These are phyloP conservation scores for Clunio marinus DNA, from an alignment of 2,888 invertebrate genomes.

Conservation along the genomic window DNA sequence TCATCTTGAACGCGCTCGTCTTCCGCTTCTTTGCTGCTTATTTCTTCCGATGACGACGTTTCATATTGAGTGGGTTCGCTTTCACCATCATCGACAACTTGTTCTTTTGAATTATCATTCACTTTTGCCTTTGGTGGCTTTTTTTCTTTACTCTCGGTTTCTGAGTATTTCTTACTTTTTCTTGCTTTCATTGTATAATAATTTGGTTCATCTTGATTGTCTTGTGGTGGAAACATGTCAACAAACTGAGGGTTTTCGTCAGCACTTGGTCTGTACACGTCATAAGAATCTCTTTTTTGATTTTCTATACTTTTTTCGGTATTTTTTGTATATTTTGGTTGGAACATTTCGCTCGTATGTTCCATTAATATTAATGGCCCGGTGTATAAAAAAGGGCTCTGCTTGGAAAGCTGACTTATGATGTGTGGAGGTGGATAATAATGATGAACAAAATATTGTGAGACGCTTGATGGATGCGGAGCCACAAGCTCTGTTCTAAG, in stretches of 20 bases:
- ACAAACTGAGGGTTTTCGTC: constrained; percentile 9
- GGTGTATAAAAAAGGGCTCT: not conserved
- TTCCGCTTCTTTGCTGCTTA: not conserved
- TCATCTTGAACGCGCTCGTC: not conserved
- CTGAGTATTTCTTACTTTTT: constrained; percentile 48
- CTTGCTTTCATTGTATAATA: constrained; percentile 48
- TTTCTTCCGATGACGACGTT: not conserved
- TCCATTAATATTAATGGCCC: not conserved
- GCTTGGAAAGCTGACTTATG: too few species aligned
- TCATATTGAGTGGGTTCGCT: too few species aligned
- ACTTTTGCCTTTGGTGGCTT: not conserved
- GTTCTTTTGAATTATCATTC: not conserved
- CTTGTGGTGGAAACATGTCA: constrained; percentile 27
- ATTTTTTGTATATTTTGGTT: not conserved
- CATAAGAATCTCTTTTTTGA: constrained; percentile 14
- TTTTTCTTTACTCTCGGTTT: constrained; percentile 46
- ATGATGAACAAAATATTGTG: too few species aligned
- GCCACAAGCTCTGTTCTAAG: constrained; percentile 6
- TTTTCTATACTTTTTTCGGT: not conserved
- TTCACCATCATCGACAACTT: not conserved
- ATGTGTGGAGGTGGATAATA: constrained; percentile 10
- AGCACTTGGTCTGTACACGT: not conserved
- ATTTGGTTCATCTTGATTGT: constrained; percentile 43
- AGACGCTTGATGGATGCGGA: not conserved
- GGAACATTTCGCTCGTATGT: not conserved